Base-by-base conservation (phyloP, 2,113 vertebrate genomes). In the Cebus imitator region DNA sequence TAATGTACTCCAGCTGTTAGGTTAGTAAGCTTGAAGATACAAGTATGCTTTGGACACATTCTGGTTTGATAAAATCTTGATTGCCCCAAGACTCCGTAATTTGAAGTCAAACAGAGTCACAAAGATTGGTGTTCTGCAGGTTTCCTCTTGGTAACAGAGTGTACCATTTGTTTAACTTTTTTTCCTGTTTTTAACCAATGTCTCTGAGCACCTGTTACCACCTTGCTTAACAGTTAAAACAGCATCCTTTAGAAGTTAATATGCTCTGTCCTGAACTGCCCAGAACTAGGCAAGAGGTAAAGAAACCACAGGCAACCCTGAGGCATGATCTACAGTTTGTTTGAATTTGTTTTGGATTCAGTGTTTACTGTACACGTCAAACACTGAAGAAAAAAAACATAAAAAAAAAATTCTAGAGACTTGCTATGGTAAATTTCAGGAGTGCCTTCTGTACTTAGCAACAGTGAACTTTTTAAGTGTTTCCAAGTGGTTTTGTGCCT, bases 341-440 rank as follows among this genome's bases (percentile, higher is more conserved):
- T 61, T 87, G 64, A 57, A 81, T 95, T 97, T 95, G 64, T 85
- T 96, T 95, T 84, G 89, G 87, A 85, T 66, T 79, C 45, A n/a
- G 3, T 6, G 4, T 76, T 92, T 55, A 50, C 48, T 23, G 75
- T 52, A 52, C 92, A 35, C 35, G 3, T 90, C 90, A 72, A 85
- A 82, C 21, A 2, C 84, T 94, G 70, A 32, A 64, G 61, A 64
- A 73, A 91, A 73, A 73, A 91, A 96, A 78, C 48, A 82, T 13
- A 81, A 73, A 58, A 64, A 81, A 68, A 93, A 43, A 66, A 2
- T 48, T 81, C 43, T 57, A 48, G 86, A 80, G 55, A 30, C 70
- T 35, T 40, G 48, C 50, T 30, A 14, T 25, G 87, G 12, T 81
- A 43, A 61, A 43, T 82, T 66, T 72, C 72, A 81, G 78, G 27